Evolutionary conservation across 2,888 invertebrate species (phyloP).

Genomic region (Melinopterus prodromus): DNA sequence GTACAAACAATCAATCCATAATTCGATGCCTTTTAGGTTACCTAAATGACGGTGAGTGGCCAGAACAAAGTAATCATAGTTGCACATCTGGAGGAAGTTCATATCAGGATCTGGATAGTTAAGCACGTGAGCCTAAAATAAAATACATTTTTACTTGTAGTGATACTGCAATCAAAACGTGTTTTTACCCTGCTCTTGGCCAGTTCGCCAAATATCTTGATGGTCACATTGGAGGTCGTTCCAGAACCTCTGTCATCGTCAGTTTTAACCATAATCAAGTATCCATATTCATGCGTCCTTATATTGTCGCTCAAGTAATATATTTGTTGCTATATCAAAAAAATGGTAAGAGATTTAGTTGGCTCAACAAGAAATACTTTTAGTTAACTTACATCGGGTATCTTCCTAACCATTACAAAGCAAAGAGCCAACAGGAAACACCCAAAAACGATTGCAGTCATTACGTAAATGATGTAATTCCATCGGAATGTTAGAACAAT

Average conservation of each 20-base stretch:
- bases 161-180: not conserved
- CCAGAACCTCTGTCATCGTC: constrained; percentile 25
- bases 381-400: not conserved
- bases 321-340: constrained; percentile 23
- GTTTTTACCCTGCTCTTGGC: constrained; percentile 18
- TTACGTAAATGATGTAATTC: no score
- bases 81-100: constrained; percentile 41
- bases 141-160: not conserved
- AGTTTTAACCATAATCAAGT: constrained; percentile 36
- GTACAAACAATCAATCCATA: constrained; percentile 47
- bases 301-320: constrained; percentile 41
- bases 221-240: constrained; percentile 34
- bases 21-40: constrained; percentile 37
- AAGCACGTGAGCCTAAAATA: constrained; percentile 30
- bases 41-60: constrained; percentile 42
- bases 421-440: not conserved
- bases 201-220: constrained; percentile 31
- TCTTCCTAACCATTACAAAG: not conserved
- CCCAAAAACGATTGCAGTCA: no score
- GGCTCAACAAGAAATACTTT: not conserved
- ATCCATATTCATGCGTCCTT: constrained; percentile 39
- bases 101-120: constrained; percentile 44
- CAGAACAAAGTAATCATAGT: constrained; percentile 43
- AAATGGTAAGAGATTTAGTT: not conserved
- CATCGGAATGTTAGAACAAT: not conserved